These are phyloP conservation scores for Mastigias papua DNA, from an alignment of 30 jellyfish, hydroid and myxozoan genomes.

Conservation along the genomic window DNA sequence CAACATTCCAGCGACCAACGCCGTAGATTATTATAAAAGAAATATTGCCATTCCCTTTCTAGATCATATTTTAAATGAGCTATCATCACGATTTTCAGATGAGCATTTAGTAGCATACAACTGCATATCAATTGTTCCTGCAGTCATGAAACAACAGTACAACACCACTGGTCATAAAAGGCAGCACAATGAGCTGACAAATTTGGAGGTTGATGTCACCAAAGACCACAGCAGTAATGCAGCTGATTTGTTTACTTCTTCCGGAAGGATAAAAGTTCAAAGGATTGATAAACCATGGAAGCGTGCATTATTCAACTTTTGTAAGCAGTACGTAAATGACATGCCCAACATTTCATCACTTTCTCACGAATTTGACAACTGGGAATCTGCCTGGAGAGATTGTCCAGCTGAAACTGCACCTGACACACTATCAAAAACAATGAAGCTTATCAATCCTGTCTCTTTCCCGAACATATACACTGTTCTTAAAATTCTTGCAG, in stretches of 20 bases:
- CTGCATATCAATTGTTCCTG: neutral
- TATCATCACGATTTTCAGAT: conserved; percentile 6
- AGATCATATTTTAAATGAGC: conserved; percentile 5
- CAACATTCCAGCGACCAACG: conserved; percentile 4
- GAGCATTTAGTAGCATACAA: conserved; percentile 2
- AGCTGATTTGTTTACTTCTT: neutral
- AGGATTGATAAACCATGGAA: conserved; percentile 24
- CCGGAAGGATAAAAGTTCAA: neutral
- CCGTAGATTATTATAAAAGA: neutral
- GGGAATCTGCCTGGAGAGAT: conserved; percentile 48
- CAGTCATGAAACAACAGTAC: neutral
- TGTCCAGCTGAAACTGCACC: conserved; percentile 6
- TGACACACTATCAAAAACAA: neutral
- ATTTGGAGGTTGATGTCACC: neutral
- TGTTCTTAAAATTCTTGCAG: conserved; percentile 24
- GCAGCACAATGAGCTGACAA: neutral
- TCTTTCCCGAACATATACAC: conserved; percentile 25
- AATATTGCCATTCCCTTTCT: conserved; percentile 13
- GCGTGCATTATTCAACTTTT: neutral
- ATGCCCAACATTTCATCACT: conserved; percentile 6
- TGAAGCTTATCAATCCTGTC: neutral
- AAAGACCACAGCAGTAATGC: neutral
- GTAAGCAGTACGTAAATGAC: conserved; percentile 8
- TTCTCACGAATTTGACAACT: conserved; percentile 18
- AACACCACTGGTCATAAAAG: neutral